Base-by-base conservation (phyloP, 2,113 vertebrate species). In the Hemiprocne comata region DNA sequence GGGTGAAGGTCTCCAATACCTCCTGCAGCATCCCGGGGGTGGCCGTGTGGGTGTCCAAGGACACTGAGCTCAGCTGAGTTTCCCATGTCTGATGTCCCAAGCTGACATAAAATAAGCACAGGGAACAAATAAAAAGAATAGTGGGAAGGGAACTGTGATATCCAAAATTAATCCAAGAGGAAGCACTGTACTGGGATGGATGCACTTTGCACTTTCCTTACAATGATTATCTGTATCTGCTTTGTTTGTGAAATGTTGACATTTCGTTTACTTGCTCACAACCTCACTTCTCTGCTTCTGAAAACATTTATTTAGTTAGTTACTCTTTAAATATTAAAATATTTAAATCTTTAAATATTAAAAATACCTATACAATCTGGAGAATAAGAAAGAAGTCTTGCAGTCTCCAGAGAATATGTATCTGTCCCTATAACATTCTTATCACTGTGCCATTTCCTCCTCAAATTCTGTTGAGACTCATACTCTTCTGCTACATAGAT, bases 291-390 rank as follows among this genome's bases (percentile, higher is more conserved):
- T 51, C 55, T 83, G 46, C 17, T 61, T 79, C 70, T 66, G 28
- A 69, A 92, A 84, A 51, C 6, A 3, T 89, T 46, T 54, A 29
- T 34, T 75, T 89, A 53, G 2, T 75, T 40, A 78, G 9, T 70
- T 46, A n/a, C 29, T 61, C 46, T 96, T 92, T 89, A 96, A 95
- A 78, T 84, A 61, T n/a, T 42, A 72, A 65, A n/a, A n/a, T n/a
- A n/a, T n/a, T n/a, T n/a, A n/a, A n/a, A n/a, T 61, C 46, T 96
- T 92, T 89, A 96, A 95, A 78, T 84, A 61, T n/a, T 42, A 72
- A 29, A 19, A 89, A 23, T 28, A 86, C 16, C 19, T 33, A 7
- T 23, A 15, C 4, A 1, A 7, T 58, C 21, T 76, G 33, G 31
- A 85, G 48, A 66, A 61, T 28, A 62, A 71, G 23, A 91, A 71